These are phyloP conservation scores for Choreutis nemorana DNA, from an alignment of 2,888 invertebrate genomes.

Conservation along the genomic window DNA sequence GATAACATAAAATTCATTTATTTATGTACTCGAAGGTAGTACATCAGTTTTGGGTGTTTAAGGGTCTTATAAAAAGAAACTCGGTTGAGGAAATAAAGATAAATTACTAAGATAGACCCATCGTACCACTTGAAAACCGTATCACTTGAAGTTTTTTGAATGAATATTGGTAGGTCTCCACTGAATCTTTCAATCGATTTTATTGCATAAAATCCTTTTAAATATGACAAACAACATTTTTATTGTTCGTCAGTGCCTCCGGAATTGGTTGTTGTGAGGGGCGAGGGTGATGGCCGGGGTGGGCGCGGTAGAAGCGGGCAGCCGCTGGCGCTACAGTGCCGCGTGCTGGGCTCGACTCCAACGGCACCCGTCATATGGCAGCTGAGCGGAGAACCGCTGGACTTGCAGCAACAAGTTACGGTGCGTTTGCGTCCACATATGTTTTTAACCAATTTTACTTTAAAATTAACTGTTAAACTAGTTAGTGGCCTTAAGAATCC, in stretches of 20 bases:
- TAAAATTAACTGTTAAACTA: constrained; percentile 1
- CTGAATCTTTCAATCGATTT: too few species aligned
- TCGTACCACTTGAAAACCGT: too few species aligned
- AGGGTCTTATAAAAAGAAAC: too few species aligned
- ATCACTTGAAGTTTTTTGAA: too few species aligned
- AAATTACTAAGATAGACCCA: too few species aligned
- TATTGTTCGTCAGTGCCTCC: constrained; percentile 36
- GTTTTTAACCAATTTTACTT: constrained; percentile 1
- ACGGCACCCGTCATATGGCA: constrained; percentile 38
- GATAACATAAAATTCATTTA: too few species aligned
- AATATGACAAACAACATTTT: too few species aligned
- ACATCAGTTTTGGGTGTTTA: too few species aligned
- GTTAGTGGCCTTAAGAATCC: not conserved
- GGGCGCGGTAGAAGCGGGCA: constrained; percentile 33
- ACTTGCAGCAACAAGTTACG: constrained; percentile 36
- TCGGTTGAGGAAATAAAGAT: too few species aligned
- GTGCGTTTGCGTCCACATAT: constrained; percentile 23
- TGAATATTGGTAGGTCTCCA: too few species aligned
- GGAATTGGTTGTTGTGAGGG: constrained; percentile 36
- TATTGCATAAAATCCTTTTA: too few species aligned
- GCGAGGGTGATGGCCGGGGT: constrained; percentile 9
- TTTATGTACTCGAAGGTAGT: too few species aligned
- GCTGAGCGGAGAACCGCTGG: constrained; percentile 28
- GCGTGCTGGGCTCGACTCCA: constrained; percentile 50
- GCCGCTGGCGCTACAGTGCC: constrained; percentile 33